phyloP scores from a whole-genome alignment of 1,140 invertebrate species.

The Phymastichus coffea region DNA sequence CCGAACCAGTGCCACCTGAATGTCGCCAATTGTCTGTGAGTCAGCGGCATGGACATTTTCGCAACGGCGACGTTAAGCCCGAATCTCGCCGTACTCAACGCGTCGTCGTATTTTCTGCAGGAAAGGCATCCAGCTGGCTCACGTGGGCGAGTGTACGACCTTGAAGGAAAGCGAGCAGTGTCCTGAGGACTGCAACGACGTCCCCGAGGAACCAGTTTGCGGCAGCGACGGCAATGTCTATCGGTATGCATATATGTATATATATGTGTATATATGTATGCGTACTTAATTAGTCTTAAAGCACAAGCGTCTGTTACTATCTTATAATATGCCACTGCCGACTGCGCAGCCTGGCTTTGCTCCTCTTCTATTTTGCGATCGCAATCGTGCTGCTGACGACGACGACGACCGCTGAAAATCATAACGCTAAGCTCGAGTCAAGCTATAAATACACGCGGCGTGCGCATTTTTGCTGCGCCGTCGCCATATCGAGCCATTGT shows the following conservation, averaged over 20 bases:
- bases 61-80: too few species aligned
- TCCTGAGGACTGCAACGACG: slow-evolving; percentile 69
- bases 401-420: too few species aligned
- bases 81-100: not conserved
- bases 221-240: slow-evolving; percentile 92
- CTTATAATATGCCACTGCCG: not conserved
- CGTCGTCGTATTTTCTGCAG: slow-evolving; percentile 49
- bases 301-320: not conserved
- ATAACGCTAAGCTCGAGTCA: too few species aligned
- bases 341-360: too few species aligned
- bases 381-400: not conserved
- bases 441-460: too few species aligned
- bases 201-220: slow-evolving; percentile 76
- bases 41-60: slow-evolving; percentile 28
- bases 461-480: too few species aligned
- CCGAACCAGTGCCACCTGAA: slow-evolving; percentile 78
- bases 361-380: not conserved
- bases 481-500: too few species aligned
- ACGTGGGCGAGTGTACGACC: slow-evolving; percentile 80
- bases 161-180: slow-evolving; percentile 71
- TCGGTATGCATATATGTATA: slow-evolving; percentile 63
- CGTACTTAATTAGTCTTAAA: not conserved
- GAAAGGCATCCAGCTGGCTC: slow-evolving; percentile 80
- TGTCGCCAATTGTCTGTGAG: slow-evolving; percentile 80
- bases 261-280: not conserved